Evolutionary conservation across 2,888 invertebrate genomes (phyloP).

Genomic region (Neoaliturus tenellus): DNA sequence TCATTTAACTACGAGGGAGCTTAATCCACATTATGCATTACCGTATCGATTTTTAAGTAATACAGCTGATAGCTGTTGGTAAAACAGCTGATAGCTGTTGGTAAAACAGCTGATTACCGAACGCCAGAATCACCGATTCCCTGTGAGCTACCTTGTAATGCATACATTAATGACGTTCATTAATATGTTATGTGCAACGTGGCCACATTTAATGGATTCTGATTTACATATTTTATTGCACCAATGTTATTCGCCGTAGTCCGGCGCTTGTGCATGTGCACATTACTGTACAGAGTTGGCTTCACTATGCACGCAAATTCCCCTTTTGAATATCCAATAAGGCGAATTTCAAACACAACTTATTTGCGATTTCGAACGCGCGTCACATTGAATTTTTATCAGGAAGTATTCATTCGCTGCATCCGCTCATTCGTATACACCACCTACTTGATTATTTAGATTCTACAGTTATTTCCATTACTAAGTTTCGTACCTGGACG

Average conservation of each 20-base stretch:
- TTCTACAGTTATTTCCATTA: background rate
- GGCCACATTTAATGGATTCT: conserved; percentile 24
- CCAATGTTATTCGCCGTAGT: background rate
- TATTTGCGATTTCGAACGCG: background rate
- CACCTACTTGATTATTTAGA: conserved; percentile 26
- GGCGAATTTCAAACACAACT: conserved; percentile 8
- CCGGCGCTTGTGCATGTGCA: background rate
- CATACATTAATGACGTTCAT: background rate
- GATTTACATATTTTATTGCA: conserved; percentile 24
- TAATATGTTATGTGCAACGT: conserved; percentile 3
- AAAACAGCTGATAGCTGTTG: background rate
- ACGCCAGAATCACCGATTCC: background rate
- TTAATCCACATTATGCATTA: no score
- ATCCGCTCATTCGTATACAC: conserved; percentile 17
- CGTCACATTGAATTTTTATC: background rate
- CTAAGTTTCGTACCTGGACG: background rate
- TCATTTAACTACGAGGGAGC: no score
- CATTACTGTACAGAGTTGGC: background rate
- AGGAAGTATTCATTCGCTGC: background rate
- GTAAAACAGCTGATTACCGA: background rate
- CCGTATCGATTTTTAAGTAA: no score
- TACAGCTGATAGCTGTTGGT: background rate
- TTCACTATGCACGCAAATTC: background rate
- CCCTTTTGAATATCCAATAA: conserved; percentile 3
- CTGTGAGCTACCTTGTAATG: background rate